Percentiles rank a stretch among this genome's conserved stretches.
These are phyloP conservation scores for Vulpes ferrilata DNA, from an alignment of 2,113 vertebrate species.

Conservation along the genomic window DNA sequence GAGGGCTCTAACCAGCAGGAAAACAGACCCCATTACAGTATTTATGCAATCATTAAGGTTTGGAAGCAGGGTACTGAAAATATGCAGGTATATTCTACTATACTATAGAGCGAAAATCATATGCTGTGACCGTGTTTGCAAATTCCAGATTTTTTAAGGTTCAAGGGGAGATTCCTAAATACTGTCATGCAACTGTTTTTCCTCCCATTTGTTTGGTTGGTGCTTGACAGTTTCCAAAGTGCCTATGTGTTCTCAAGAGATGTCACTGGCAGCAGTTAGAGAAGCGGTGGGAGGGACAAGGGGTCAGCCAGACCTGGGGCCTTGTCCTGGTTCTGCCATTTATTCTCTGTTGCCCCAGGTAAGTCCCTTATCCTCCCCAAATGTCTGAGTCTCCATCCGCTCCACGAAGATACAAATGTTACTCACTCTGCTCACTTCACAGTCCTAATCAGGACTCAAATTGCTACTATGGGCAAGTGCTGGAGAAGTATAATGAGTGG, in stretches of 20 bases:
- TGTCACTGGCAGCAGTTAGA: background rate
- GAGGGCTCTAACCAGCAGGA: conserved; percentile 42
- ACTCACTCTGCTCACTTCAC: background rate
- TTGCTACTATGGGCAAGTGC: background rate
- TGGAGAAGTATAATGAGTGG: background rate
- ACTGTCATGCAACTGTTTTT: conserved; percentile 32
- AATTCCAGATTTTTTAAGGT: conserved; percentile 51
- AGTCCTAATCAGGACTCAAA: background rate
- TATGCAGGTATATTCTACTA: conserved; percentile 38
- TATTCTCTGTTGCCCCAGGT: background rate
- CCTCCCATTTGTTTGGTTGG: background rate
- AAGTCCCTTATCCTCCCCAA: background rate
- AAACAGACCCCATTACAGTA: conserved; percentile 50
- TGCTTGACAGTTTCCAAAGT: conserved; percentile 23
- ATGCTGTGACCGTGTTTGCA: conserved; percentile 57
- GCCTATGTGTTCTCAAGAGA: conserved; percentile 15
- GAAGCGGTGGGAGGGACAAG: background rate
- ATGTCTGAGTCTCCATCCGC: background rate
- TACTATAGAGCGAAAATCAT: conserved; percentile 61
- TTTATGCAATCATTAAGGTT: conserved; percentile 54
- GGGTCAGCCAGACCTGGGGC: background rate
- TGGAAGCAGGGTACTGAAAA: conserved; percentile 53
- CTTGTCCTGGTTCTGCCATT: background rate
- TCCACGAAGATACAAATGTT: background rate
- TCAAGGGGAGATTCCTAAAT: conserved; percentile 35